Percentiles rank a stretch among this genome's conserved stretches.
These are phyloP conservation scores for Rhagoletis zephyria DNA, from an alignment of 1,140 invertebrate genomes.

Conservation along the genomic window DNA sequence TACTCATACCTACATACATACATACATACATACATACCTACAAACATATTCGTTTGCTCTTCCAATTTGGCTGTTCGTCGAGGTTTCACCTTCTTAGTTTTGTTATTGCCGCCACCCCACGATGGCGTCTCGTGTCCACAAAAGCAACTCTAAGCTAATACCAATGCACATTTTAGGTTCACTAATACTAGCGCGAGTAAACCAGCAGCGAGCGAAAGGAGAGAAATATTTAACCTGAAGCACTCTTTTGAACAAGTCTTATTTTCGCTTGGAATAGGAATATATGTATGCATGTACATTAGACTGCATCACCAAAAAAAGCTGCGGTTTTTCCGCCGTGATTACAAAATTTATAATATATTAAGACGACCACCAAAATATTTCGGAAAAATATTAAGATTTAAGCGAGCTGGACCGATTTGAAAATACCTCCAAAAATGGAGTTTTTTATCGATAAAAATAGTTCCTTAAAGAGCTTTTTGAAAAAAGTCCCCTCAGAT, in stretches of 20 bases:
- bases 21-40: not conserved
- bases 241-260: not conserved
- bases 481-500: no score
- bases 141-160: not conserved
- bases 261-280: not conserved
- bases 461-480: no score
- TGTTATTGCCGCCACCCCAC: constrained; percentile 19
- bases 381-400: no score
- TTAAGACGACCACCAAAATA: no score
- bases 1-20: no score
- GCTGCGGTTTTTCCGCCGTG: no score
- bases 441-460: no score
- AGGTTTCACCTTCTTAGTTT: constrained; percentile 11
- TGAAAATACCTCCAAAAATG: no score
- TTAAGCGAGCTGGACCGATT: no score
- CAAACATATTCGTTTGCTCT: not conserved
- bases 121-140: constrained; percentile 12
- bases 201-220: not conserved
- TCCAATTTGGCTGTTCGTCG: not conserved
- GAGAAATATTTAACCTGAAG: not conserved
- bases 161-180: not conserved
- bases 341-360: no score
- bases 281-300: not conserved
- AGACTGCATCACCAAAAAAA: no score
- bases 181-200: not conserved